Evolutionary conservation across 2,888 invertebrate species (phyloP).

Genomic region (Diarsia dahlii): DNA sequence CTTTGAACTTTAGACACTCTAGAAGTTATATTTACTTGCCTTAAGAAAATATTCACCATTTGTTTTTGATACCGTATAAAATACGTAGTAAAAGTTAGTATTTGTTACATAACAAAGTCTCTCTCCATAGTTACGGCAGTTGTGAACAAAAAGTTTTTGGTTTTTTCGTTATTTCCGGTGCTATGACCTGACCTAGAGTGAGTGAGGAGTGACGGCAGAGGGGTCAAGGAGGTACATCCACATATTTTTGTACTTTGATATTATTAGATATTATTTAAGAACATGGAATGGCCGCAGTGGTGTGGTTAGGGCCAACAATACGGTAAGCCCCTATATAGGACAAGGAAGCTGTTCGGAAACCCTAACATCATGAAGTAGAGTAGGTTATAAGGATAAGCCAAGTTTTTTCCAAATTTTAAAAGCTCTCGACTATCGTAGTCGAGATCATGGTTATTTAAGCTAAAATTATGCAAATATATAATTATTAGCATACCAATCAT

Average conservation of each 20-base stretch:
- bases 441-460: background rate
- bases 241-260: slow-evolving; percentile 43
- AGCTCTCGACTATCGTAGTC: too few species aligned
- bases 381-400: background rate
- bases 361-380: background rate
- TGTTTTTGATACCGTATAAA: slow-evolving; percentile 1
- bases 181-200: slow-evolving; percentile 62
- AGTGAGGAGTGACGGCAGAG: slow-evolving; percentile 49
- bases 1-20: slow-evolving; percentile 3
- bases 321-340: background rate
- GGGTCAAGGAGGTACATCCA: slow-evolving; percentile 61
- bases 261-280: slow-evolving; percentile 9
- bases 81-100: slow-evolving; percentile 13
- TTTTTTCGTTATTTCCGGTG: slow-evolving; percentile 58
- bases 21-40: background rate
- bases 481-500: background rate
- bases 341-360: background rate
- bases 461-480: background rate
- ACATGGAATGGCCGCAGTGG: background rate
- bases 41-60: slow-evolving; percentile 5
- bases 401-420: too few species aligned
- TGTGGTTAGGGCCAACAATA: background rate
- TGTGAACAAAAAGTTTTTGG: slow-evolving; percentile 32
- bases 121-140: slow-evolving; percentile 14
- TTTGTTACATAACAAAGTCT: slow-evolving; percentile 11